A percentile compares a stretch with the other conserved stretches of the same genome.
Evolutionary conservation across 2,888 invertebrate species (phyloP).

Genomic region (Hypolimnas misippus): DNA sequence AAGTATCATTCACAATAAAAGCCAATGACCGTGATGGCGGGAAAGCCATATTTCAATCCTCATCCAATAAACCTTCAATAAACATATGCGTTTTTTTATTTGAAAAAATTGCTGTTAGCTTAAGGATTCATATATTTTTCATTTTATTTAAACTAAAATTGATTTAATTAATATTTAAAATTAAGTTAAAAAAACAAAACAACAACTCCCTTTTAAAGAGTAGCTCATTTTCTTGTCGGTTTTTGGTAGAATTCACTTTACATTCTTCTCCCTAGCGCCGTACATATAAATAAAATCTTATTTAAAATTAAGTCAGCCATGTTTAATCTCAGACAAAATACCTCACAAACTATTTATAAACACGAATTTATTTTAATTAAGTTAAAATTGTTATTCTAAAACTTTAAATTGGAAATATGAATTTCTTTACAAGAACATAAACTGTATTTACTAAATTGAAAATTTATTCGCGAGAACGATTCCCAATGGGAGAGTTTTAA

Average conservation of each 20-base stretch:
- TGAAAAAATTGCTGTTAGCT: constrained; percentile 13
- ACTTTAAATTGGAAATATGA: not conserved
- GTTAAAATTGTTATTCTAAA: not conserved
- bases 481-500: not conserved
- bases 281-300: not conserved
- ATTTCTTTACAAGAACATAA: not conserved
- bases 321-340: not conserved
- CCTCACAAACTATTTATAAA: not conserved
- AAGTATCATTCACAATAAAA: constrained; percentile 37
- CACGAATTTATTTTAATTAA: not conserved
- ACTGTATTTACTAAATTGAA: not conserved
- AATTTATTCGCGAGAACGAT: not conserved
- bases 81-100: constrained; percentile 19
- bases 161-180: no score
- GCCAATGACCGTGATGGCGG: constrained; percentile 31
- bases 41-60: constrained; percentile 31
- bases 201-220: no score
- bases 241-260: no score
- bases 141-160: no score
- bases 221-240: no score
- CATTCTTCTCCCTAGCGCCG: no score
- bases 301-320: not conserved
- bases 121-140: no score
- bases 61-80: constrained; percentile 28
- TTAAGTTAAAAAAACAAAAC: no score